phyloP scores from a whole-genome alignment of 92 coral and sea anemone genomes.

The Pocillopora meandrina region DNA sequence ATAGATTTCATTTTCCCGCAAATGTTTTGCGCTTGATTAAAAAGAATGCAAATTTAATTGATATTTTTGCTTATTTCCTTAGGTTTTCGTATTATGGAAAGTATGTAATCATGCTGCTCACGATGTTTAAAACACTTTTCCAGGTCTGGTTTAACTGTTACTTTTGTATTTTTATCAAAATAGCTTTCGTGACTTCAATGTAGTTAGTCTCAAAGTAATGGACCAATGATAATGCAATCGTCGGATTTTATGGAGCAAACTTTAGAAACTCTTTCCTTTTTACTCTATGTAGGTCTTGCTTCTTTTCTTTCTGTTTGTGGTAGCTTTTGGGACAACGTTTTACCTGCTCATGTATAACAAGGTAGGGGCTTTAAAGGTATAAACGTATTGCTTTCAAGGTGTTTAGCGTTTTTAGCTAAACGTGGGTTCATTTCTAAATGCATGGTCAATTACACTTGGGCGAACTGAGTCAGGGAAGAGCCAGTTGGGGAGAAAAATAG shows the following conservation, averaged over 20 bases:
- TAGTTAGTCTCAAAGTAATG: neutral
- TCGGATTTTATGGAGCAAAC: neutral
- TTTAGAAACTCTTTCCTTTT: neutral
- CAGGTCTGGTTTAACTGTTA: constrained; percentile 44
- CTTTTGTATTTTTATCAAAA: neutral
- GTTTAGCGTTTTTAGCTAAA: neutral
- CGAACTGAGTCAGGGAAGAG: too few relatives aligned
- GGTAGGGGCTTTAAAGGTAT: constrained; percentile 27
- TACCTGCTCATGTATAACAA: constrained; percentile 76
- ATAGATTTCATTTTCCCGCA: too few relatives aligned
- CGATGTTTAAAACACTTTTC: constrained; percentile 84
- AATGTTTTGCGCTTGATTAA: neutral
- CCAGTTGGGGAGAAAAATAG: too few relatives aligned
- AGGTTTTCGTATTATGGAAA: constrained; percentile 87
- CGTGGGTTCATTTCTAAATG: neutral
- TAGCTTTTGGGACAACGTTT: constrained; percentile 88
- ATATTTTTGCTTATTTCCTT: neutral
- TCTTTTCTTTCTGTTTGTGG: constrained; percentile 72
- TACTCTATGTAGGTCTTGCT: constrained; percentile 60
- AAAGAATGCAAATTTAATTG: too few relatives aligned
- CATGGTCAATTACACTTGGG: too few relatives aligned
- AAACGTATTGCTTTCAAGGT: too few relatives aligned
- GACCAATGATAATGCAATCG: neutral
- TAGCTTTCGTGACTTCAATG: too few relatives aligned
- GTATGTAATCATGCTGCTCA: constrained; percentile 82